phyloP scores from a whole-genome alignment of 30 jellyfish, hydroid and myxozoan species.

The Sanderia malayensis region DNA sequence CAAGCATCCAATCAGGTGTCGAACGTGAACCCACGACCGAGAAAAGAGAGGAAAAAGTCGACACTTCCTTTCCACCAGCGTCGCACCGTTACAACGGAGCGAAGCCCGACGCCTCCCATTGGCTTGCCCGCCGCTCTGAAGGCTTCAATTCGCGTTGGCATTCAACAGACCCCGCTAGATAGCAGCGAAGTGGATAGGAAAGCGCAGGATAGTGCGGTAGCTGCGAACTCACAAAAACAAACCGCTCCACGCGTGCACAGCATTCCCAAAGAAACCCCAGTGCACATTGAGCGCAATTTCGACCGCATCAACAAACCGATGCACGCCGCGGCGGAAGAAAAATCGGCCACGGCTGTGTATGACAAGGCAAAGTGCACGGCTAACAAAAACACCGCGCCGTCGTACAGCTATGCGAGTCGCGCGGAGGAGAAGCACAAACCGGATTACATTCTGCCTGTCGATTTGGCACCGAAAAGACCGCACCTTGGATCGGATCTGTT shows the following conservation, averaged over 20 bases:
- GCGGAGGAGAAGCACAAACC: not conserved
- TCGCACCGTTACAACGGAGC: conserved; percentile 43
- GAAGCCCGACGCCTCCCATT: conserved; percentile 65
- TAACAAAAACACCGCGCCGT: not conserved
- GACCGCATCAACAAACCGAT: not conserved
- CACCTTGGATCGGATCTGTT: conserved; percentile 17
- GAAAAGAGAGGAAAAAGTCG: conserved; percentile 55
- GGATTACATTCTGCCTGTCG: conserved; percentile 36
- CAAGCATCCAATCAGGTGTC: conserved; percentile 24
- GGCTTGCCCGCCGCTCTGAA: conserved; percentile 27
- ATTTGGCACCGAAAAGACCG: conserved; percentile 34
- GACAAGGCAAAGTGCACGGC: not conserved
- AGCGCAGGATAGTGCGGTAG: not conserved
- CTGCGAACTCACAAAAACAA: not conserved
- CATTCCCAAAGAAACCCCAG: not conserved
- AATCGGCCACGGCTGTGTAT: not conserved
- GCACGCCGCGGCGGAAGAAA: not conserved
- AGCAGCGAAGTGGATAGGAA: conserved; percentile 8
- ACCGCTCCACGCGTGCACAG: not conserved
- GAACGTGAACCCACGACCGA: conserved; percentile 13
- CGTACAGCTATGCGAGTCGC: not conserved
- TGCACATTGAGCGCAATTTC: not conserved
- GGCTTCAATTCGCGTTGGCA: conserved; percentile 1
- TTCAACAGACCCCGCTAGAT: conserved; percentile 2
- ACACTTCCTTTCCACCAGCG: conserved; percentile 57